Base-by-base conservation (phyloP, 2,113 vertebrate genomes). In the Seriola quinqueradiata region DNA sequence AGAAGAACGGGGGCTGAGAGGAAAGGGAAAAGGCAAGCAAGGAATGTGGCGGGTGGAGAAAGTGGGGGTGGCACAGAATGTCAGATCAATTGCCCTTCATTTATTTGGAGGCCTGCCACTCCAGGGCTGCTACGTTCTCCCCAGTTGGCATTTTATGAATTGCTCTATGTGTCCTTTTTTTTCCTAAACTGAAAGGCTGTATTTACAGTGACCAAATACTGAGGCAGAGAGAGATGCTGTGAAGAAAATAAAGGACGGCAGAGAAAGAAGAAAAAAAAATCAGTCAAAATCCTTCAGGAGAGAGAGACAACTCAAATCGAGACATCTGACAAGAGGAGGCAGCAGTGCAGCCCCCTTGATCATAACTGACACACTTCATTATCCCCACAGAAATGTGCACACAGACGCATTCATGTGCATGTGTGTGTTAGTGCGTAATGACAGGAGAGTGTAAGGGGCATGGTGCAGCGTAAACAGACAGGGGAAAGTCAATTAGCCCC, bases 401-500 rank as follows among this genome's bases (percentile, higher is more conserved):
- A 65, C 65, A 32, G 68, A 81, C 58, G 7, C 61, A 68, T 85
- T 34, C 25, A 50, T 70, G 67, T 69, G 65, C 42, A 57, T 80
- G 71, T 57, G 76, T 77, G 70, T 67, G 64, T 71, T 73, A 19
- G 71, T 28, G 75, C 11, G 8, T 73, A 84, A 82, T 90, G 88
- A 77, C 81, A 76, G 75, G 70, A 77, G 77, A 75, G 67, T 72
- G 77, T 85, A 85, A 70, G 78, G 89, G 74, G 74, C 77, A 84
- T 57, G 60, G 81, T 75, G 73, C 42, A 86, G 89, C 70, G 75
- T 90, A 92, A 94, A 95, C 92, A 94, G 92, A 93, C 91, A 89
- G 87, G 70, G 81, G 86, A 93, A 92, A 94, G 92, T 94, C 94
- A 94, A 95, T 95, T 95, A 95, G 93, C 92, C 84, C 74, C 80